phyloP scores from a whole-genome alignment of 2,888 invertebrate genomes.

The Amitus sp. region DNA sequence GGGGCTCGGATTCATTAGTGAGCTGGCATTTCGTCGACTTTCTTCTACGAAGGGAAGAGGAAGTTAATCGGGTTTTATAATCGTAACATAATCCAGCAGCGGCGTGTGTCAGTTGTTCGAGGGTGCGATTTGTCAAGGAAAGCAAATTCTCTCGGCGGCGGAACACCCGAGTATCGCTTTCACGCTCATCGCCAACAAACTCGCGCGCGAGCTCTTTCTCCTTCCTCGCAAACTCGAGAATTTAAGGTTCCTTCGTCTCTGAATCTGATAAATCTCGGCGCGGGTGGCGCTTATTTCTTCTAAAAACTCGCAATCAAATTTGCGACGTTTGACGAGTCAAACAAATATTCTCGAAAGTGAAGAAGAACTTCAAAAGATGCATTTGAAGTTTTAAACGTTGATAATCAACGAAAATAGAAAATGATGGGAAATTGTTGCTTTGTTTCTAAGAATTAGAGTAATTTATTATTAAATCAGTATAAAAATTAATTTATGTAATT shows the following conservation, averaged over 20 bases:
- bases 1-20: conserved; percentile 6
- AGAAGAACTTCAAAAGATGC: too few species aligned
- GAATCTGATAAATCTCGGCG: conserved; percentile 29
- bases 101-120: conserved; percentile 30
- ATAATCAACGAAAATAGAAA: too few species aligned
- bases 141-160: conserved; percentile 34
- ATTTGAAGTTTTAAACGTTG: too few species aligned
- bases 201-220: conserved; percentile 21
- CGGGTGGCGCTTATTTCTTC: not conserved
- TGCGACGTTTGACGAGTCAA: not conserved
- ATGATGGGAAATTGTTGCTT: too few species aligned
- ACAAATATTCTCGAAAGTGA: too few species aligned
- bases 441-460: too few species aligned
- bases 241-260: conserved; percentile 24
- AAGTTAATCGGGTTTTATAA: conserved; percentile 25
- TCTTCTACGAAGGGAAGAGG: conserved; percentile 22
- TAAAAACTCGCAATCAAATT: not conserved
- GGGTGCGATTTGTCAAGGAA: conserved; percentile 43
- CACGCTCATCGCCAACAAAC: conserved; percentile 43
- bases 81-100: conserved; percentile 33
- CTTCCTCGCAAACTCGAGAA: conserved; percentile 15
- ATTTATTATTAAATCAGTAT: too few species aligned
- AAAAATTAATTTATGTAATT: too few species aligned
- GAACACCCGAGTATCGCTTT: conserved; percentile 47
- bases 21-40: not conserved